Base-by-base conservation (phyloP, 2,113 vertebrate genomes). In the Crotalus tigris region DNA sequence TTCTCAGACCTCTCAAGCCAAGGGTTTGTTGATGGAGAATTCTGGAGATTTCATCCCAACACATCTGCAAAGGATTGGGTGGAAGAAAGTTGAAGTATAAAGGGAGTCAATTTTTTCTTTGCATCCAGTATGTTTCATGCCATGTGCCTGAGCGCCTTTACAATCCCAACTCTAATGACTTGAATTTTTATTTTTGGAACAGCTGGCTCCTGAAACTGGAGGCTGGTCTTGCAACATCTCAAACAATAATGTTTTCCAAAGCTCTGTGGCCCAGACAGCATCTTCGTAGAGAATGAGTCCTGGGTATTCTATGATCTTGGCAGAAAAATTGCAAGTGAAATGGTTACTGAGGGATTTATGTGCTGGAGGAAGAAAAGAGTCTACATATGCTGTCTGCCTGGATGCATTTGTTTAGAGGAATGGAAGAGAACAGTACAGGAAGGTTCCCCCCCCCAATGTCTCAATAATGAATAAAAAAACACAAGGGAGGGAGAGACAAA, bases 251-350 rank as follows among this genome's bases (percentile, higher is more conserved):
- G 88, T 89, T 49, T 89, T 57, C 92, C 88, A 53, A 11, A 4
- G 29, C 29, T 26, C 26, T 7, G 12, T 44, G 59, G 19, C 33
- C 51, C 53, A n/a, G 29, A 81, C 19, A 24, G 85, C 33, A 87
- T 58, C 92, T 86, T 91, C 2, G 75, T 23, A 15, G n/a, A 61
- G 57, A 91, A 85, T 2, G 85, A 87, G 58, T 88, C 17, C 23
- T 23, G 17, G 29, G 85, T 85, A 46, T 87, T 90, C 87, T 90
- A 61, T 86, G 91, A 94, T 93, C 91, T 58, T 9, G 90, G 90
- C n/a, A 81, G 86, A 89, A 92, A 85, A 92, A 95, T 90, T 93
- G 53, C 86, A 90, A 94, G 59, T 39, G 39, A 85, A 95, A 49
- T 87, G 86, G 64, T 93, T 61, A 46, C 55, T 55, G 88, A 46